Base-by-base conservation (phyloP, 1,140 invertebrate species). In the Drosophila azteca region DNA sequence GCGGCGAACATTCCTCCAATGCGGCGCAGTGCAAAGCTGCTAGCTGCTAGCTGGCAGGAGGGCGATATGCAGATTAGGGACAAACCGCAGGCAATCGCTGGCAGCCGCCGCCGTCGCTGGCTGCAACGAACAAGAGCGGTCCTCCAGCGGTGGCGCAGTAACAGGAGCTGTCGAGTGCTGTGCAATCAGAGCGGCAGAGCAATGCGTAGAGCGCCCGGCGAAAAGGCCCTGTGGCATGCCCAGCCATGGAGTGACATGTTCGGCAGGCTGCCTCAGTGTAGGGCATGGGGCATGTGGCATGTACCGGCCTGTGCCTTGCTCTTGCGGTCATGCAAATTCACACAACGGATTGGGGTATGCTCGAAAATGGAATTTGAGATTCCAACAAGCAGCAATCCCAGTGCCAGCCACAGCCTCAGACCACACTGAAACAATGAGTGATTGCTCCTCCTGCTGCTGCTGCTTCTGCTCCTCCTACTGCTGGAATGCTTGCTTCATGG, bases 101-200 rank as follows among this genome's bases (percentile, higher is more conserved):
- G n/a, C n/a, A n/a, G n/a, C 17, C 17, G 17, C 31, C 7, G 31
- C 8, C 7, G 8, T 8, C 31, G 35, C 35, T 39, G 35, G 11
- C 0, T 39, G 35, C 35, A 39, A 4, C 35, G 11, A 13, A 13
- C 35, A 39, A 39, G 35, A 39, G 11, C 35, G 35, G 11, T 39
- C 11, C 35, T 39, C 35, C 35, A 39, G 29, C 6, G 29, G 31
- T 20, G 44, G 49, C 52, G 24, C 61, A 43, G 45, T 65, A 49
- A 66, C 70, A 74, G 70, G 69, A 73, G 52, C 58, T 73, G 50
- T 67, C 54, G 22, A 75, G 71, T 54, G 71, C 71, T 75, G 54
- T 75, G 71, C 71, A 75, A 75, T 75, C 71, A 75, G 66, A 74
- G 43, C 46, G 45, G 41, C 55, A 24, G 6, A 24, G n/a, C 8